Conservation (phyloP, 1,140 invertebrate species). For the Drosophila melanica region DNA sequence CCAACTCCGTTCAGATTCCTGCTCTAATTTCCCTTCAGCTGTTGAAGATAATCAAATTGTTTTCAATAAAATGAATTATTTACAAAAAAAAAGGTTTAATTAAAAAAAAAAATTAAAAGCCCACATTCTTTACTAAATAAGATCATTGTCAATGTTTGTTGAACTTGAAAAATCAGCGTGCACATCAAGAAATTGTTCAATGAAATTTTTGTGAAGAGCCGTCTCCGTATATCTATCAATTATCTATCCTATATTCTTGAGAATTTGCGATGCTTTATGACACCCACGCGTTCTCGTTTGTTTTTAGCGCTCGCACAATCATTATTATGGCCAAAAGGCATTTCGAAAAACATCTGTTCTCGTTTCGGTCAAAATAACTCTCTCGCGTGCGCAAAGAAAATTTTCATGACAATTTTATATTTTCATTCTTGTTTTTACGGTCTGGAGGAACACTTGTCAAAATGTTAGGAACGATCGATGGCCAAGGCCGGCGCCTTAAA, state of each 20-base stretch:
- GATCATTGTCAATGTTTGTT: slow-evolving; percentile 45
- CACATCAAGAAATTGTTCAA: slow-evolving; percentile 40
- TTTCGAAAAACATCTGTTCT: slow-evolving; percentile 62
- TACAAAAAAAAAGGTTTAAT: background rate
- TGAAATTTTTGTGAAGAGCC: slow-evolving; percentile 22
- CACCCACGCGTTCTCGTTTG: slow-evolving; percentile 61
- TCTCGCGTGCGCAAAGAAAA: slow-evolving; percentile 36
- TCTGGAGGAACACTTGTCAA: slow-evolving; percentile 47
- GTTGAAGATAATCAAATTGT: background rate
- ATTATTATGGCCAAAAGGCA: slow-evolving; percentile 52
- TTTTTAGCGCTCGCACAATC: slow-evolving; percentile 40
- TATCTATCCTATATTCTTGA: slow-evolving; percentile 13
- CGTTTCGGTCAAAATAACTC: slow-evolving; percentile 22
- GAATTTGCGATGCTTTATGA: slow-evolving; percentile 21
- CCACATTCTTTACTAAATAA: background rate
- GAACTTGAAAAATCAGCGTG: slow-evolving; percentile 73
- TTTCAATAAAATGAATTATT: background rate
- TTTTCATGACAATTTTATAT: slow-evolving; percentile 64
- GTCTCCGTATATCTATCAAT: slow-evolving; percentile 15
- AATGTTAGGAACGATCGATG: slow-evolving; percentile 25
- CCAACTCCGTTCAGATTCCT: slow-evolving; percentile 6
- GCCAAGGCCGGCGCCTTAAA: slow-evolving; percentile 58
- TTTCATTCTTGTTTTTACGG: slow-evolving; percentile 21
- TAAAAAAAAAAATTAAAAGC: background rate
- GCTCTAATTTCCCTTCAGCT: slow-evolving; percentile 25